Conservation (phyloP, 2,113 vertebrate species). For the Willisornis vidua region DNA sequence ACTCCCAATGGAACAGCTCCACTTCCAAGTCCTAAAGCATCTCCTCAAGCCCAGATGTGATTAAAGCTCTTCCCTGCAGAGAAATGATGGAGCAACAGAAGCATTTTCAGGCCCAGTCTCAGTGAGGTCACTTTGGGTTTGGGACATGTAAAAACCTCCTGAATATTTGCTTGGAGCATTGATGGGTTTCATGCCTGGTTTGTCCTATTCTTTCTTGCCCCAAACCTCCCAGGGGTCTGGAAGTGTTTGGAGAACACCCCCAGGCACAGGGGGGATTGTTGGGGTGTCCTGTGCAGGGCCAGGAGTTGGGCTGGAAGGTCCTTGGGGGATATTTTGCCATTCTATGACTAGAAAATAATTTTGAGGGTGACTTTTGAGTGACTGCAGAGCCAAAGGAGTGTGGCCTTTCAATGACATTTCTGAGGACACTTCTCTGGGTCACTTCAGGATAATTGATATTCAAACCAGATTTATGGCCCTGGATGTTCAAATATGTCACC, state of each 20-base stretch:
- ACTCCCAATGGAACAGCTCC: neutral
- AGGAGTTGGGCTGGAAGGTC: neutral
- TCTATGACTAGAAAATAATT: neutral
- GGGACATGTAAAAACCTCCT: neutral
- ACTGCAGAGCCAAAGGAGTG: neutral
- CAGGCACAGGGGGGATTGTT: neutral
- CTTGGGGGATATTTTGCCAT: neutral
- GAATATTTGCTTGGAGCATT: neutral
- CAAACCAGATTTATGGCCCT: neutral
- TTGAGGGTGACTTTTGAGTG: neutral
- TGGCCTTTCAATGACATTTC: neutral
- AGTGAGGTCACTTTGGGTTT: neutral
- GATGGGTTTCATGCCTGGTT: neutral
- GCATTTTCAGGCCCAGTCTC: neutral
- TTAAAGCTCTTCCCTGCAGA: neutral
- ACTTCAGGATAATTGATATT: neutral
- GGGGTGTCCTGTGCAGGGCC: neutral
- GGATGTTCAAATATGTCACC: neutral
- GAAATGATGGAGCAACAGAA: too few species aligned
- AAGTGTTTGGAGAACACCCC: rapidly evolving
- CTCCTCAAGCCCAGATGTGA: neutral
- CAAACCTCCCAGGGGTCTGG: neutral
- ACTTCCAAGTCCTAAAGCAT: neutral
- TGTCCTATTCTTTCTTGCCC: neutral
- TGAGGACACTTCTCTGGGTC: neutral